Evolutionary conservation across 2,888 invertebrate genomes (phyloP).

Genomic region (Parthenolecanium corni): DNA sequence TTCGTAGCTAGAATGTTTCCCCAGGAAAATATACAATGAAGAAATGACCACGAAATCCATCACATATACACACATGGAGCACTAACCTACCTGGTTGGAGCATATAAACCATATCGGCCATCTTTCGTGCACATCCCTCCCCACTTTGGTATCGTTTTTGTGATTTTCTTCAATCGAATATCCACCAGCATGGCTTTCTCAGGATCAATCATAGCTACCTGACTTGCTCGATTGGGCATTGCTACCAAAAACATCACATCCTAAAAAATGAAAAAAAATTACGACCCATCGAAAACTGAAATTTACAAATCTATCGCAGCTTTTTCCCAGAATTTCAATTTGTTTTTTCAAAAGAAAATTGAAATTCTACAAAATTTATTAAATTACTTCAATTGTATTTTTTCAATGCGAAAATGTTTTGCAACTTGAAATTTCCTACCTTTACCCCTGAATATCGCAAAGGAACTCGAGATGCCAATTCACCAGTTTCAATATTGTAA

Average conservation of each 20-base stretch:
- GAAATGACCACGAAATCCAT: too few species aligned
- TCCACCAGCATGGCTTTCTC: conserved; percentile 87
- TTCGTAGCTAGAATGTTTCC: too few species aligned
- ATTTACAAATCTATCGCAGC: not conserved
- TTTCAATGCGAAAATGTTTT: too few species aligned
- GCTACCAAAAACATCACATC: conserved; percentile 66
- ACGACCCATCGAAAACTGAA: too few species aligned
- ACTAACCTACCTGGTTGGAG: conserved; percentile 59
- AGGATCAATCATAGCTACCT: conserved; percentile 76
- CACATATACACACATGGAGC: too few species aligned
- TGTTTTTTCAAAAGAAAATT: too few species aligned
- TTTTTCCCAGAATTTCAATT: not conserved
- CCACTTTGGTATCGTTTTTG: conserved; percentile 84
- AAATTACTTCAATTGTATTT: too few species aligned
- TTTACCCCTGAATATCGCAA: conserved; percentile 45
- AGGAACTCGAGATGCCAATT: conserved; percentile 43
- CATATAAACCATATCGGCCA: conserved; percentile 82
- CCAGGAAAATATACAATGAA: too few species aligned
- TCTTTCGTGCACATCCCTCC: conserved; percentile 77
- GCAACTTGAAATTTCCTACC: too few species aligned
- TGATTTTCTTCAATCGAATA: conserved; percentile 72
- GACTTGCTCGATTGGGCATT: conserved; percentile 70
- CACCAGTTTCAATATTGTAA: conserved; percentile 70
- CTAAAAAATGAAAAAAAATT: conserved; percentile 40
- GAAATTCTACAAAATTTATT: too few species aligned